A percentile compares a stretch with the other conserved stretches of the same genome.
Conservation (phyloP, 2,888 invertebrate genomes). For the Camponotus fellah region DNA sequence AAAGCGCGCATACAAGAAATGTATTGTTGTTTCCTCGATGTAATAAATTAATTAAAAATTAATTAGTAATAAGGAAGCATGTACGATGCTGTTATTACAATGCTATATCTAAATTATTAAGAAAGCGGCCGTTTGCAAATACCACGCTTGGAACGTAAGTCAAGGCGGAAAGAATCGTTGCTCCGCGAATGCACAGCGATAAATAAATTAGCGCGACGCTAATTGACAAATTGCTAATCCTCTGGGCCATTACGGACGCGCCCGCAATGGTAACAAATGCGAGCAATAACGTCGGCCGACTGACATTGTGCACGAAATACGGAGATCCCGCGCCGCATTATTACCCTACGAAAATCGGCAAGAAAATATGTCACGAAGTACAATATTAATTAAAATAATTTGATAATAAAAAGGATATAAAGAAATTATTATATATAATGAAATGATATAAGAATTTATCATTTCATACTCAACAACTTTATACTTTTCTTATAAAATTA, state of each 20-base stretch:
- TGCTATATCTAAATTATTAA: slow-evolving; percentile 70
- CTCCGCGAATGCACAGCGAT: slow-evolving; percentile 65
- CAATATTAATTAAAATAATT: background rate
- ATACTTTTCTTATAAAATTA: background rate
- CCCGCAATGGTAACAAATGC: slow-evolving; percentile 77
- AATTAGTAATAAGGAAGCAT: no score
- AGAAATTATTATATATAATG: no score
- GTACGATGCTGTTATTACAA: slow-evolving; percentile 60
- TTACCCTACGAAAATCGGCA: slow-evolving; percentile 18
- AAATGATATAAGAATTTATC: background rate
- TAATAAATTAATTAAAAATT: background rate
- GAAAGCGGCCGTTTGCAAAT: slow-evolving; percentile 37
- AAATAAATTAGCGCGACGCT: slow-evolving; percentile 81
- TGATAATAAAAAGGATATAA: background rate
- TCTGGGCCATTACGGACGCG: slow-evolving; percentile 67
- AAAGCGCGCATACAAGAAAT: background rate
- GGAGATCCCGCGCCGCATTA: slow-evolving; percentile 41
- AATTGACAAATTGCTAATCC: slow-evolving; percentile 84
- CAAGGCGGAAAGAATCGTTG: slow-evolving; percentile 63
- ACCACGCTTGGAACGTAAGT: slow-evolving; percentile 18
- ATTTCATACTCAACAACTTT: background rate
- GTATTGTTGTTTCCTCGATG: background rate
- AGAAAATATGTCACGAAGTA: background rate
- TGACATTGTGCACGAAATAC: slow-evolving; percentile 50
- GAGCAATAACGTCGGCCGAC: slow-evolving; percentile 75